Percentiles rank a stretch among this genome's conserved stretches.
phyloP scores from a whole-genome alignment of 2,888 invertebrate genomes.

The Caenorhabditis sp. region DNA sequence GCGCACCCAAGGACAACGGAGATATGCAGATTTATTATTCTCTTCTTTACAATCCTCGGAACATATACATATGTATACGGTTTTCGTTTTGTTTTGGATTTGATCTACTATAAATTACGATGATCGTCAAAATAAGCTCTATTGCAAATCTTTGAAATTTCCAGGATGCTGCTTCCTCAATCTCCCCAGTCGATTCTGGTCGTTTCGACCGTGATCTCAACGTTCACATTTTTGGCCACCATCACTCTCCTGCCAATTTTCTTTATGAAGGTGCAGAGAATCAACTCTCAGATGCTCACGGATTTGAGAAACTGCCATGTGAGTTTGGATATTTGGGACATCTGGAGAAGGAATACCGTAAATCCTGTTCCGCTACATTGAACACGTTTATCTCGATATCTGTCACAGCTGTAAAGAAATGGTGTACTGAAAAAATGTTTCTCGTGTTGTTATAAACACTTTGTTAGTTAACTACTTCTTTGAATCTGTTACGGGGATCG shows the following conservation, averaged over 20 bases:
- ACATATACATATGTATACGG: neutral
- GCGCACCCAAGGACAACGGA: conserved; percentile 17
- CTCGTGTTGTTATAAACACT: too few species aligned
- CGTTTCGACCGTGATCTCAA: conserved; percentile 70
- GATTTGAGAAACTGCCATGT: conserved; percentile 75
- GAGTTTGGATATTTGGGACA: neutral
- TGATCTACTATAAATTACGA: too few species aligned
- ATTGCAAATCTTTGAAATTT: neutral
- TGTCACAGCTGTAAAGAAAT: too few species aligned
- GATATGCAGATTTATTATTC: conserved; percentile 28
- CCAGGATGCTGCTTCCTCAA: conserved; percentile 48
- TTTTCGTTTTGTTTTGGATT: too few species aligned
- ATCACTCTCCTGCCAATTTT: conserved; percentile 71
- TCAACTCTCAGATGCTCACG: conserved; percentile 70
- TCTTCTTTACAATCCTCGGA: neutral
- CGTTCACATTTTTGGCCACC: conserved; percentile 64
- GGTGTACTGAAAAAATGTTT: too few species aligned
- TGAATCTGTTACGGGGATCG: too few species aligned
- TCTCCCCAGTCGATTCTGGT: conserved; percentile 50
- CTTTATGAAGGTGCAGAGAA: conserved; percentile 70
- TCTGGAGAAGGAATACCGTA: too few species aligned
- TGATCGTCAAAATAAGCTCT: neutral
- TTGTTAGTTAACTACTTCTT: too few species aligned
- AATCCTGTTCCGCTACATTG: too few species aligned
- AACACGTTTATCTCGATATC: too few species aligned